These are phyloP conservation scores for Sebastes kiyomatsui DNA, from an alignment of 2,797 vertebrate species.

Conservation along the genomic window DNA sequence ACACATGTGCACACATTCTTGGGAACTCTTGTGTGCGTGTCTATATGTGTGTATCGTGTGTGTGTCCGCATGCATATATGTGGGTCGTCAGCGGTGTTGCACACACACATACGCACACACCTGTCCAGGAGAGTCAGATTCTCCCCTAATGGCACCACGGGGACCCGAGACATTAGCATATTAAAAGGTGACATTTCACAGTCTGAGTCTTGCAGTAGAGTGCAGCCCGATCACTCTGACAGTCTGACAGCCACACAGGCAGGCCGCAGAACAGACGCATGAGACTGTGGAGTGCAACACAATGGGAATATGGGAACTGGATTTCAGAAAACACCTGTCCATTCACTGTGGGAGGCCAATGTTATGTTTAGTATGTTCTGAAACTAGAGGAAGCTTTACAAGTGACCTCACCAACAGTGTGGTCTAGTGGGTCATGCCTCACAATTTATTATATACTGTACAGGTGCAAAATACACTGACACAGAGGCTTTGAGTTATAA, in stretches of 20 bases:
- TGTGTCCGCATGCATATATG: not conserved
- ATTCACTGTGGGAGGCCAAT: slow-evolving; percentile 3
- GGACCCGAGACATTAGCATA: slow-evolving; percentile 80
- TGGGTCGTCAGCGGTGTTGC: slow-evolving; percentile 4
- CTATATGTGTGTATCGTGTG: slow-evolving; percentile 1
- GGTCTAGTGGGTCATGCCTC: not conserved
- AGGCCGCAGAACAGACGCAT: slow-evolving; percentile 35
- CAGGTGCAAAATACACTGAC: not conserved
- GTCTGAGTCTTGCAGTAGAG: slow-evolving; percentile 48
- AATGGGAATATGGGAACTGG: slow-evolving; percentile 25
- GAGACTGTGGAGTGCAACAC: slow-evolving; percentile 9
- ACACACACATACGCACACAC: slow-evolving; percentile 34
- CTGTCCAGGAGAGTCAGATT: slow-evolving; percentile 67
- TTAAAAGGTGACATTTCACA: slow-evolving; percentile 85
- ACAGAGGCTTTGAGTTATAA: not conserved
- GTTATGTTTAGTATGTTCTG: not conserved
- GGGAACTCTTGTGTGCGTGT: not conserved
- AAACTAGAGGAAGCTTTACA: not conserved
- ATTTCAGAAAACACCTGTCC: slow-evolving; percentile 43
- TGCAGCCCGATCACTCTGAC: slow-evolving; percentile 58
- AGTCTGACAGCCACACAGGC: slow-evolving; percentile 59
- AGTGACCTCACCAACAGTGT: not conserved
- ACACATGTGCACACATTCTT: slow-evolving; percentile 1
- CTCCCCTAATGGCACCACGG: slow-evolving; percentile 71
- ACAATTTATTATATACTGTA: not conserved